phyloP scores from a whole-genome alignment of 1,140 invertebrate species.

The Ips nitidus region DNA sequence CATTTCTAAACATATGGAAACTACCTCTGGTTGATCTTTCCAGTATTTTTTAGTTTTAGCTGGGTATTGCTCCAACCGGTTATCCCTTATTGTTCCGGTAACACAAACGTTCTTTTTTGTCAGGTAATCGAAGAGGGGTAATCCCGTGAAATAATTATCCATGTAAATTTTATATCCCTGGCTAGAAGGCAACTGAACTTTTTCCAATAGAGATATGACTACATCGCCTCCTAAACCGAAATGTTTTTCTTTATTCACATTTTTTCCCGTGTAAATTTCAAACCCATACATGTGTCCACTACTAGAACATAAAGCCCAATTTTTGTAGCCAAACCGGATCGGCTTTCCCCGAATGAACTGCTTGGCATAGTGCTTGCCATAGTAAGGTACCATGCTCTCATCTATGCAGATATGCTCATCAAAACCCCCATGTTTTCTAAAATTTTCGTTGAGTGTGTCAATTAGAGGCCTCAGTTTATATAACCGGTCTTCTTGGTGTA shows the following conservation, averaged over 20 bases:
- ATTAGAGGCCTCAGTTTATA: slow-evolving; percentile 37
- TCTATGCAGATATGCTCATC: slow-evolving; percentile 20
- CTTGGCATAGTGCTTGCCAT: slow-evolving; percentile 37
- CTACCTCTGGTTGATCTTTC: slow-evolving; percentile 6
- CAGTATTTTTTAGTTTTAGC: slow-evolving; percentile 9
- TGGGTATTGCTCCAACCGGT: slow-evolving; percentile 29
- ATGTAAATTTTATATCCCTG: slow-evolving; percentile 31
- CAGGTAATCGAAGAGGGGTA: slow-evolving; percentile 20
- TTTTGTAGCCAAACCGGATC: slow-evolving; percentile 39
- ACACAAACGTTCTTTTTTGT: slow-evolving; percentile 20
- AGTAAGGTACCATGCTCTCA: slow-evolving; percentile 37
- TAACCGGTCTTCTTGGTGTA: slow-evolving; percentile 23
- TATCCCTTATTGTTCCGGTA: slow-evolving; percentile 27
- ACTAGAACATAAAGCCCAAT: slow-evolving; percentile 33
- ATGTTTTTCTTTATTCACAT: not conserved
- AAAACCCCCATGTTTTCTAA: slow-evolving; percentile 27
- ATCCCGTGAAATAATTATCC: slow-evolving; percentile 35
- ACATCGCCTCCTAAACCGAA: not conserved
- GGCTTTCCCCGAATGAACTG: slow-evolving; percentile 38
- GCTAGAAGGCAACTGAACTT: slow-evolving; percentile 15
- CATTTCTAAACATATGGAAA: slow-evolving; percentile 4
- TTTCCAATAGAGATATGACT: slow-evolving; percentile 2
- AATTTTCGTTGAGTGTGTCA: slow-evolving; percentile 29
- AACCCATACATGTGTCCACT: slow-evolving; percentile 24
- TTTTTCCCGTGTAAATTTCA: slow-evolving; percentile 29